Percentiles rank a stretch among this genome's conserved stretches.
phyloP scores from a whole-genome alignment of 2,888 invertebrate genomes.

The Flexamia atlantica region DNA sequence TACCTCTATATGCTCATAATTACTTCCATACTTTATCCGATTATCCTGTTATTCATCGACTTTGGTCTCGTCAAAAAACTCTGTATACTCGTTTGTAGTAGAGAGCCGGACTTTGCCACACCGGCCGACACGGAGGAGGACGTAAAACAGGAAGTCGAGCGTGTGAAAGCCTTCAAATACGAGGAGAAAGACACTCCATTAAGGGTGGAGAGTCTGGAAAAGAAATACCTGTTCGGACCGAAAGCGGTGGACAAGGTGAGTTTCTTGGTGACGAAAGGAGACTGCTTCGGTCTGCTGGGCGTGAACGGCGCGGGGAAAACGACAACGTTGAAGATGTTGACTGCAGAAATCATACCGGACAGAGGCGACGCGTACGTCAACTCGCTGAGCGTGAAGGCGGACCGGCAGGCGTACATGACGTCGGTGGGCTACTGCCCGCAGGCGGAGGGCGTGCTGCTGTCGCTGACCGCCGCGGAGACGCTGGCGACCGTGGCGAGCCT shows the following conservation, averaged over 20 bases:
- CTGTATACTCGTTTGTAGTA: neutral
- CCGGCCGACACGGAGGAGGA: neutral
- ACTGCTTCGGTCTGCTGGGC: constrained; percentile 76
- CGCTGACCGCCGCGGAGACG: constrained; percentile 87
- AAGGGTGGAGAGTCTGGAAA: constrained; percentile 79
- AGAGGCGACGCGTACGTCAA: constrained; percentile 74
- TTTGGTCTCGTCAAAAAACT: neutral
- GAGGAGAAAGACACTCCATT: constrained; percentile 75
- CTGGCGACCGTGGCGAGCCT: constrained; percentile 84
- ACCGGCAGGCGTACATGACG: constrained; percentile 77
- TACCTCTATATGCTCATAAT: neutral
- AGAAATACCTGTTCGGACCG: constrained; percentile 77
- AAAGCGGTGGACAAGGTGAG: constrained; percentile 82
- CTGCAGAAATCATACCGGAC: constrained; percentile 75
- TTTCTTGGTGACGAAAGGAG: constrained; percentile 80
- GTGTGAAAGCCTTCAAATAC: constrained; percentile 73
- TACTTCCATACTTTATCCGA: neutral
- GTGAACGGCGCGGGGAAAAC: constrained; percentile 79
- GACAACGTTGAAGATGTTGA: constrained; percentile 78
- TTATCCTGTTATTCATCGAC: neutral
- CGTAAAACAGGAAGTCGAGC: constrained; percentile 46
- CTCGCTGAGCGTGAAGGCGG: constrained; percentile 70
- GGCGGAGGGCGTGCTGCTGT: constrained; percentile 87
- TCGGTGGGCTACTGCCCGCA: constrained; percentile 95
- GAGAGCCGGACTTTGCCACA: neutral